Evolutionary conservation across 2,797 vertebrate species (phyloP).

Genomic region (Alectoris magna): DNA sequence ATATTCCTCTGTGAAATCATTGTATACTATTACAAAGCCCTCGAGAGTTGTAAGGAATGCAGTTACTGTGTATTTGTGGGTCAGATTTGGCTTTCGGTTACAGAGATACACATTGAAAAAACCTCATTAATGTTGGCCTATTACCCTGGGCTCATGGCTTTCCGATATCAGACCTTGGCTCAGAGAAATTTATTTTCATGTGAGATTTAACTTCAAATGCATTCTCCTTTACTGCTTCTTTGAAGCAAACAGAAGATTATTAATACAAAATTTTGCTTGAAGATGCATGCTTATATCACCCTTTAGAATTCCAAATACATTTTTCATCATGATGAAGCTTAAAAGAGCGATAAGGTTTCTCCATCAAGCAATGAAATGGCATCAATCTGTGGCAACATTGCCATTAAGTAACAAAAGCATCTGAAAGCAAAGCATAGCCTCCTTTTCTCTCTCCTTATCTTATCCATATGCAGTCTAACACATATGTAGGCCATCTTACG

Average conservation of each 20-base stretch:
- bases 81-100: conserved; percentile 11
- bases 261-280: background rate
- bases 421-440: background rate
- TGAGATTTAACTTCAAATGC: conserved; percentile 49
- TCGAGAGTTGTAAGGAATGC: background rate
- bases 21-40: conserved; percentile 3
- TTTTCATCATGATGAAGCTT: background rate
- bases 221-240: background rate
- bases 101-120: background rate
- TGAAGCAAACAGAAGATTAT: conserved; percentile 6
- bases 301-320: conserved; percentile 1
- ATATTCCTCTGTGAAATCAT: background rate
- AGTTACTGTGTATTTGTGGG: background rate
- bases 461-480: background rate
- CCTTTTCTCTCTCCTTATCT: background rate
- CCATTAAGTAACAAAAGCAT: background rate
- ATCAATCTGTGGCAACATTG: background rate
- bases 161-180: conserved; percentile 14
- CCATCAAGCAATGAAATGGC: background rate
- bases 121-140: conserved; percentile 27
- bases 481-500: background rate
- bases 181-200: conserved; percentile 27
- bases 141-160: background rate
- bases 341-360: background rate
- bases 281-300: background rate